Evolutionary conservation across 2,797 vertebrate species (phyloP).

Genomic region (Muscicapa striata): DNA sequence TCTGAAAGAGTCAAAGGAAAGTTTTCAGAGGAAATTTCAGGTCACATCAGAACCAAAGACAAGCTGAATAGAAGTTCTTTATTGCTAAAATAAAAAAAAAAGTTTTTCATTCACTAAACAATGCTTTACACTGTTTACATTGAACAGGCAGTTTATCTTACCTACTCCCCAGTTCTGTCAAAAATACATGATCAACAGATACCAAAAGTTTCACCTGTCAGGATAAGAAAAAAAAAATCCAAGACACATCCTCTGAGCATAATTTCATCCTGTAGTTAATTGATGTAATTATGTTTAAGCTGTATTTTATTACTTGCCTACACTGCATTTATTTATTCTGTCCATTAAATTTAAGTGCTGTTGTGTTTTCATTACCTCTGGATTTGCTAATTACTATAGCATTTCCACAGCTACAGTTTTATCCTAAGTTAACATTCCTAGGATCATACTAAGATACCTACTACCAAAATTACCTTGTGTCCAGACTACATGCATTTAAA

Average conservation of each 20-base stretch:
- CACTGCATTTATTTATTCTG: not conserved
- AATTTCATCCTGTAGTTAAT: not conserved
- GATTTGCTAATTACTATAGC: not conserved
- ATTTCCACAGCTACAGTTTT: not conserved
- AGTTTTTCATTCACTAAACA: not conserved
- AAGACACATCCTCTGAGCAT: not conserved
- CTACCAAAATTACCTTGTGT: not conserved
- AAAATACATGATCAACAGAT: not conserved
- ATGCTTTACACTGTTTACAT: not conserved
- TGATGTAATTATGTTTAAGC: not conserved
- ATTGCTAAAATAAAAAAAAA: not conserved
- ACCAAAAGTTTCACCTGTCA: not conserved
- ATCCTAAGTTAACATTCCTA: not conserved
- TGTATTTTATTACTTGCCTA: not conserved
- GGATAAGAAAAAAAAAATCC: not conserved
- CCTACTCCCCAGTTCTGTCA: not conserved
- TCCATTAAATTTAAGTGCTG: not conserved
- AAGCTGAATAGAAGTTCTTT: not conserved
- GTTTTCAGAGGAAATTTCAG: not conserved
- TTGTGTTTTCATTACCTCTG: not conserved
- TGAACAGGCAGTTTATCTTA: not conserved
- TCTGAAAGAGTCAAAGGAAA: not conserved
- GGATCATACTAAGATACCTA: not conserved
- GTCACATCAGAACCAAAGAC: not conserved
- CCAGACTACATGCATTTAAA: not conserved